Evolutionary conservation across 2,113 vertebrate species (phyloP).

Genomic region (Oryzias woworae): DNA sequence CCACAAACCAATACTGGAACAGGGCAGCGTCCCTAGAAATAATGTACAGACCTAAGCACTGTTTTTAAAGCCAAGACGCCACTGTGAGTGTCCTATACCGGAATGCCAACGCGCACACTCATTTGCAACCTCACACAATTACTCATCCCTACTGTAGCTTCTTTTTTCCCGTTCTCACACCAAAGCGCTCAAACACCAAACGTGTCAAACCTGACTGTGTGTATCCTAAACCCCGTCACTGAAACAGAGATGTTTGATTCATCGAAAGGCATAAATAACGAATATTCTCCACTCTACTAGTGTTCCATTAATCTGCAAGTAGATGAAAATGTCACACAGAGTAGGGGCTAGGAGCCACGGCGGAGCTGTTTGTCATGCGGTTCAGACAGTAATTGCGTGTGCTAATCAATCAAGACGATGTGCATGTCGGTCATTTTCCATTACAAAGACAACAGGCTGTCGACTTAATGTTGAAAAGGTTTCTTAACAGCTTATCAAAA

Average conservation of each 20-base stretch:
- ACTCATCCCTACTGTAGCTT: slow-evolving; percentile 17
- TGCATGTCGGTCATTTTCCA: slow-evolving; percentile 66
- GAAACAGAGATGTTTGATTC: slow-evolving; percentile 65
- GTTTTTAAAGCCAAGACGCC: slow-evolving; percentile 62
- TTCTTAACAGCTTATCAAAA: slow-evolving; percentile 71
- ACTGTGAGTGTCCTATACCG: slow-evolving; percentile 47
- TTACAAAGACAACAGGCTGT: slow-evolving; percentile 67
- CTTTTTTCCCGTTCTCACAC: slow-evolving; percentile 19
- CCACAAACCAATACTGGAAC: slow-evolving; percentile 56
- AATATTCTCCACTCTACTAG: slow-evolving; percentile 63
- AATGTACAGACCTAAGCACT: slow-evolving; percentile 36
- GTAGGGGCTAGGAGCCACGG: slow-evolving; percentile 22
- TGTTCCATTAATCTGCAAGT: slow-evolving; percentile 67
- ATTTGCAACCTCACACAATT: slow-evolving; percentile 15
- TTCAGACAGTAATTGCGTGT: slow-evolving; percentile 68
- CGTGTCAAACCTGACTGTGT: slow-evolving; percentile 32
- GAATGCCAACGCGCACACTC: too few species aligned
- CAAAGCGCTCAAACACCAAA: slow-evolving; percentile 10
- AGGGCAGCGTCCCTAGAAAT: slow-evolving; percentile 49
- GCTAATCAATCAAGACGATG: slow-evolving; percentile 73
- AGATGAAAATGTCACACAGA: slow-evolving; percentile 72
- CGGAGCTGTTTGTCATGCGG: slow-evolving; percentile 60
- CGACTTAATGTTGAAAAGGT: slow-evolving; percentile 51
- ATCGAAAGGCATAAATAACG: slow-evolving; percentile 67
- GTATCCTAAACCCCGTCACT: slow-evolving; percentile 58